phyloP scores from a whole-genome alignment of 1,140 invertebrate genomes.

The Lycorma delicatula region DNA sequence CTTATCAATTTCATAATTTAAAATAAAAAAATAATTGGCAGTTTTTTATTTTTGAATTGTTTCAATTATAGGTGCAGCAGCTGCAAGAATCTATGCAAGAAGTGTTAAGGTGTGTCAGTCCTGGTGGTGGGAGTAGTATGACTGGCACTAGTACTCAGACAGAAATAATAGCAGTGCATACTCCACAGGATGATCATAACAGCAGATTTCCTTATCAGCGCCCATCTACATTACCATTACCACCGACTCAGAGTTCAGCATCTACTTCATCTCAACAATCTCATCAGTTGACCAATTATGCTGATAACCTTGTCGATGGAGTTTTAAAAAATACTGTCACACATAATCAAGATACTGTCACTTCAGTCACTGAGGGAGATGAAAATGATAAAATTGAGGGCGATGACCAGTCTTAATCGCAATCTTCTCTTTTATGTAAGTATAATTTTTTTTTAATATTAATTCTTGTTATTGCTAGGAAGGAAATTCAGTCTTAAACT shows the following conservation, averaged over 20 bases:
- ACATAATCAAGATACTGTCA: no score
- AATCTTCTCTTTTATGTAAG: no score
- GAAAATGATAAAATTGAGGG: no score
- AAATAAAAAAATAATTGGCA: not conserved
- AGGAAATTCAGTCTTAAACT: no score
- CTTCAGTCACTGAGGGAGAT: no score
- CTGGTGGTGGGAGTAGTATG: constrained; percentile 37
- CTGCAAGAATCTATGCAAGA: constrained; percentile 66
- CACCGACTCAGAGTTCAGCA: not conserved
- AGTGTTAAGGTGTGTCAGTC: constrained; percentile 56
- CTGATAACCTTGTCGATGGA: constrained; percentile 14
- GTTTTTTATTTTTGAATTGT: constrained; percentile 16
- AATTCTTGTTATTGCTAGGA: no score
- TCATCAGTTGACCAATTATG: constrained; percentile 9
- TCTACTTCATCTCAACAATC: constrained; percentile 17
- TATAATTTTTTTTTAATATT: no score
- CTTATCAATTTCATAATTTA: constrained; percentile 4
- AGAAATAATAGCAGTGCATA: constrained; percentile 64
- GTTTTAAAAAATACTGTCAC: constrained; percentile 14
- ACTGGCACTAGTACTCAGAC: constrained; percentile 50
- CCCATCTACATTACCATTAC: not conserved
- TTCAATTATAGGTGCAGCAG: constrained; percentile 62
- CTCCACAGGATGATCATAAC: constrained; percentile 43
- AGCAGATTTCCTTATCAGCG: constrained; percentile 16
- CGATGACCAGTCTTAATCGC: no score